These are phyloP conservation scores for Cylindroiulus punctatus DNA, from an alignment of 2,888 invertebrate genomes.

Conservation along the genomic window DNA sequence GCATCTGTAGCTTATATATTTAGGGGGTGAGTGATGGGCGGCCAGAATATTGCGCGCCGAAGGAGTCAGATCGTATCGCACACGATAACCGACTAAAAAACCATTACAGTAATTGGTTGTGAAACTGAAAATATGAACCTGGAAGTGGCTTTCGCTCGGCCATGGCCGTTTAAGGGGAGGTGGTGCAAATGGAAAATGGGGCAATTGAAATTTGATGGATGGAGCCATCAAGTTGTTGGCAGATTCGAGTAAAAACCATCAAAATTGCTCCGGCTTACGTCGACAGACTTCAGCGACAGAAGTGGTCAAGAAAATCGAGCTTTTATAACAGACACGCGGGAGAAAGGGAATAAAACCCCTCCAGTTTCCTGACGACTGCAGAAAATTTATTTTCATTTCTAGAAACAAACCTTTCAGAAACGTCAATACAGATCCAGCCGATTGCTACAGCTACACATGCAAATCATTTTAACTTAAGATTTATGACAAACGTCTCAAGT, in stretches of 20 bases:
- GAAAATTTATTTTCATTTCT: slow-evolving; percentile 46
- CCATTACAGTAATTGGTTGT: slow-evolving; percentile 55
- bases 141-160: slow-evolving; percentile 35
- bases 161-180: slow-evolving; percentile 32
- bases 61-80: slow-evolving; percentile 46
- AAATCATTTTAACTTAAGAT: background rate
- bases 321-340: slow-evolving; percentile 6
- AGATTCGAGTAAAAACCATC: slow-evolving; percentile 48
- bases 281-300: slow-evolving; percentile 45
- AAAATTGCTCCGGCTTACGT: slow-evolving; percentile 41
- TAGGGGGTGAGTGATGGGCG: slow-evolving; percentile 48
- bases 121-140: slow-evolving; percentile 54
- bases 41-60: background rate
- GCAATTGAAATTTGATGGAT: slow-evolving; percentile 55
- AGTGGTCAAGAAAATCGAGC: slow-evolving; percentile 40
- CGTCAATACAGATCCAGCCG: background rate
- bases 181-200: slow-evolving; percentile 44
- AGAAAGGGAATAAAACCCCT: slow-evolving; percentile 24
- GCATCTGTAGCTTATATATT: slow-evolving; percentile 39
- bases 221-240: slow-evolving; percentile 53
- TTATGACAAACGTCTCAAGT: no score
- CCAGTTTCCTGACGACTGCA: background rate
- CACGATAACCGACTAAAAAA: slow-evolving; percentile 49
- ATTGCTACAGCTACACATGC: background rate
- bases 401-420: slow-evolving; percentile 15